Base-by-base conservation (phyloP, 1,140 invertebrate genomes). In the Zaprionus gabonicus region DNA sequence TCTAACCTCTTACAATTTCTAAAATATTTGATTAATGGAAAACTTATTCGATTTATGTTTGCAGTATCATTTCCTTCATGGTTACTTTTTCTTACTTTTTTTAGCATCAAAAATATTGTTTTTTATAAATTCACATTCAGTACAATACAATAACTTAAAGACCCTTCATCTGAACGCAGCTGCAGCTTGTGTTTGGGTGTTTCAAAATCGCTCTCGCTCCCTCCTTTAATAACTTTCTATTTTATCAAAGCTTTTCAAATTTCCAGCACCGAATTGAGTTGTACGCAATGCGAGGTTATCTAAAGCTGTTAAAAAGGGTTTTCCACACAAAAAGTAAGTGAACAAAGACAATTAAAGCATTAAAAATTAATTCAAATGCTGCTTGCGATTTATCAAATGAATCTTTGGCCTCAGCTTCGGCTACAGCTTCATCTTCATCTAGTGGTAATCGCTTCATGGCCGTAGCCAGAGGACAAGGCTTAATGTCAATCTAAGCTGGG, bases 401-500 rank as follows among this genome's bases (percentile, higher is more conserved):
- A 80, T 76, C 38, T 41, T n/a, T n/a, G 38, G 38, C 38, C 38
- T 41, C 13, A 41, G 5, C 13, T 2, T n/a, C 13, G 6, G 38
- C 31, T 34, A 3, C 78, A 85, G 63, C 82, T 85, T 71, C 60
- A 58, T 51, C 57, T 41, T 5, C 38, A 15, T n/a, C 3, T 15
- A 0, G 9, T 31, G 63, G 69, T 15, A 53, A 1, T 34, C 63
- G 6, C n/a, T 67, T 73, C 63, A 72, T 46, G 71, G 68, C 38
- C 67, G 53, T 13, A 27, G 38, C 25, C 55, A 46, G n/a, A 38
- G 53, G 63, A 23, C 62, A 77, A 78, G 83, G 83, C 83, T 87
- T 88, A 87, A 88, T 88, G 84, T 87, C 83, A 87, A 87, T 87
- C 84, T 74, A 51, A 71, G 63, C 41, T 63, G 62, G 56, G 69